Base-by-base conservation (phyloP, 2,113 vertebrate genomes). In the Chloebia gouldiae region DNA sequence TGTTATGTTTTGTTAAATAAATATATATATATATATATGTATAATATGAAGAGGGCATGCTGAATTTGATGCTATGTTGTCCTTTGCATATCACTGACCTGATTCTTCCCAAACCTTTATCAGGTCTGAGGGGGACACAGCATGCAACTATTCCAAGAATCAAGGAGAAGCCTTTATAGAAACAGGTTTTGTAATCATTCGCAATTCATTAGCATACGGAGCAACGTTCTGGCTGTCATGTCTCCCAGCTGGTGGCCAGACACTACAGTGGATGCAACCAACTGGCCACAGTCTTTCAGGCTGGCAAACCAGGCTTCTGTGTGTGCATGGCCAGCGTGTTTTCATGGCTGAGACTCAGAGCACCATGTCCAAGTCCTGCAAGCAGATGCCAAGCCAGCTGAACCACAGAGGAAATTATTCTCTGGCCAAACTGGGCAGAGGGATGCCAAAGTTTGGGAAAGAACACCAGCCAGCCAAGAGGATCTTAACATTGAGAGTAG, bases 161-260 rank as follows among this genome's bases (percentile, higher is more conserved):
- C 69, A 77, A 81, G 73, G 65, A 96, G 85, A 86, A 95, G 37
- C 28, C 92, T 94, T 93, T 95, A 81, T 53, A 86, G 96, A 86
- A 95, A 77, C 91, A 87, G 72, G 79, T 73, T 95, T 93, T 86
- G 66, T 81, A 86, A 94, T 96, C 68, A 92, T 81, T 92, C 17
- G 3, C 88, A 96, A 90, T 96, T 95, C 95, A 83, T 90, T 94
- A 97, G 78, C 94, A 97, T 97, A 96, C 39, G 86, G 94, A 95
- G 94, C 44, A 76, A 47, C 89, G 95, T 94, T 96, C 81, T 86
- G 92, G 81, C 90, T 94, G 93, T 96, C 88, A 47, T 39, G 82
- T 90, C 91, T 93, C 88, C 91, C 95, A 96, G 91, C 95, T 96
- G 96, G 91, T 96, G 88, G 84, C 92, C 86, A 97, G 95, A 95